These are phyloP conservation scores for Antennarius striatus DNA, from an alignment of 2,113 vertebrate species.

Conservation along the genomic window DNA sequence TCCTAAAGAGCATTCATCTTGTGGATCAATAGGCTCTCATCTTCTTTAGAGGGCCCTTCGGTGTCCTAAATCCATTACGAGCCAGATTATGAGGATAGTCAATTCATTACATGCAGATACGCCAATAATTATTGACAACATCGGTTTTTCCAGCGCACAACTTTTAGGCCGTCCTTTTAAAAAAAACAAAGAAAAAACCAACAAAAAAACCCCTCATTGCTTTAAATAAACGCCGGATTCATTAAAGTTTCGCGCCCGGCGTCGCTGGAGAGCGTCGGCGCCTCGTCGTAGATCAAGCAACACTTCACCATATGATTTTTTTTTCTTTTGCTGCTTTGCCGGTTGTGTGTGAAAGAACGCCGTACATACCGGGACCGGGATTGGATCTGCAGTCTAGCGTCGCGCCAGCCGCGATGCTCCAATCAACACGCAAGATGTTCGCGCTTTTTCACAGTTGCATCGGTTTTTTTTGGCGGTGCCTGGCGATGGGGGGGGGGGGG, in stretches of 20 bases:
- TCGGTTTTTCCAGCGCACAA: slow-evolving; percentile 77
- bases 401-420: slow-evolving; percentile 67
- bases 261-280: slow-evolving; percentile 44
- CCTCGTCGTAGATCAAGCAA: slow-evolving; percentile 75
- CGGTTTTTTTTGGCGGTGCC: slow-evolving; percentile 34
- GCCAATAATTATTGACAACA: slow-evolving; percentile 91
- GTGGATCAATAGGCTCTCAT: slow-evolving; percentile 91
- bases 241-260: slow-evolving; percentile 20
- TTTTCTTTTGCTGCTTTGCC: slow-evolving; percentile 62
- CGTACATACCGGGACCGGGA: slow-evolving; percentile 68
- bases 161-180: slow-evolving; percentile 48
- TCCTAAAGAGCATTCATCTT: slow-evolving; percentile 89
- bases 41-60: slow-evolving; percentile 90
- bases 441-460: slow-evolving; percentile 70
- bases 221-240: too few species aligned
- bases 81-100: slow-evolving; percentile 88
- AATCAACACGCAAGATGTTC: slow-evolving; percentile 79
- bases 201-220: too few species aligned
- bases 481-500: neutral
- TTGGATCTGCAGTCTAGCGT: slow-evolving; percentile 74
- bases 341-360: slow-evolving; percentile 75
- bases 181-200: slow-evolving; percentile 17
- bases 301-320: slow-evolving; percentile 77
- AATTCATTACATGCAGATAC: slow-evolving; percentile 93
- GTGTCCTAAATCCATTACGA: slow-evolving; percentile 93